Evolutionary conservation across 1,140 invertebrate genomes (phyloP).

Genomic region (Lordiphosa clarofinis): DNA sequence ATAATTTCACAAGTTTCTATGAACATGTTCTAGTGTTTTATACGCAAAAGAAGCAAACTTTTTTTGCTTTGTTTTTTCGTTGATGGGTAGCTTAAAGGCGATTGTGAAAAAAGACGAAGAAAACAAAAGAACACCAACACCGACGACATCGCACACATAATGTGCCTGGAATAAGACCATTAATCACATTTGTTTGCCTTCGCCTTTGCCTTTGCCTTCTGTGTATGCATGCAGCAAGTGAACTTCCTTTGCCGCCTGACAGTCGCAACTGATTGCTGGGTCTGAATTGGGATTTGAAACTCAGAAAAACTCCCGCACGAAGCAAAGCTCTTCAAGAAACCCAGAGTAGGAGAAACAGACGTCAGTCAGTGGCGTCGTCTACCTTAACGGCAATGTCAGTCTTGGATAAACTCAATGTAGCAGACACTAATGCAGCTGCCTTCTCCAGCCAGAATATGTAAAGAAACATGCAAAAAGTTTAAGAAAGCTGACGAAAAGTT

Average conservation of each 20-base stretch:
- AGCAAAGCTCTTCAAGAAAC: slow-evolving; percentile 37
- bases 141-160: slow-evolving; percentile 60
- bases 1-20: slow-evolving; percentile 19
- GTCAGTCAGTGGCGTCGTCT: slow-evolving; percentile 13
- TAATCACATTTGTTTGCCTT: slow-evolving; percentile 67
- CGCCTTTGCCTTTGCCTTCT: neutral
- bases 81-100: slow-evolving; percentile 64
- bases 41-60: neutral
- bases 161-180: slow-evolving; percentile 67
- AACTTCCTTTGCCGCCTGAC: slow-evolving; percentile 79
- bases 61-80: slow-evolving; percentile 1
- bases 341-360: neutral
- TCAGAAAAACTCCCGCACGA: slow-evolving; percentile 32
- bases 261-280: slow-evolving; percentile 79
- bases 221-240: slow-evolving; percentile 61
- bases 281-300: slow-evolving; percentile 73
- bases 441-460: no score
- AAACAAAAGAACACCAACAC: slow-evolving; percentile 40
- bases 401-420: slow-evolving; percentile 42
- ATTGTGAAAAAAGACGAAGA: slow-evolving; percentile 22
- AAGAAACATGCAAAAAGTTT: no score
- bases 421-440: slow-evolving; percentile 39
- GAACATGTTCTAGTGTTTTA: slow-evolving; percentile 38
- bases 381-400: slow-evolving; percentile 26
- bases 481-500: no score